Evolutionary conservation across 2,888 invertebrate species (phyloP).

Genomic region (Aleiodes alternator): DNA sequence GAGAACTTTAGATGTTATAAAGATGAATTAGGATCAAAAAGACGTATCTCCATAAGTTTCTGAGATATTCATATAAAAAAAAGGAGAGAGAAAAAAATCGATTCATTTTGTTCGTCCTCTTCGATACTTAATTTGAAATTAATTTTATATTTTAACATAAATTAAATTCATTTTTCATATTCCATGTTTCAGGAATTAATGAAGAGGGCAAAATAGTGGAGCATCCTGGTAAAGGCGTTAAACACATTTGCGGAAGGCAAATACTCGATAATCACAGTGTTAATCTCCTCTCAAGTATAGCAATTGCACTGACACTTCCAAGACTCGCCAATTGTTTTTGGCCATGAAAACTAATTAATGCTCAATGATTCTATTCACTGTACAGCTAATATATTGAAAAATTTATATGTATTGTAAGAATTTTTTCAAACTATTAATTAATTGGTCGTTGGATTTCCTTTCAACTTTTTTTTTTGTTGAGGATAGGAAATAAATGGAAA

Average conservation of each 20-base stretch:
- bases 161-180: too few relatives aligned
- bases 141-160: too few relatives aligned
- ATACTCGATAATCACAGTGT: constrained; percentile 92
- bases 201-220: constrained; percentile 84
- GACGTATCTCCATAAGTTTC: too few relatives aligned
- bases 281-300: constrained; percentile 87
- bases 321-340: constrained; percentile 79
- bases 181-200: constrained; percentile 79
- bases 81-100: too few relatives aligned
- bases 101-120: too few relatives aligned
- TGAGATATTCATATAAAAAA: too few relatives aligned
- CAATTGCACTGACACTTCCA: constrained; percentile 84
- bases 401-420: not conserved
- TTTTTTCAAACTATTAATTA: not conserved
- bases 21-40: too few relatives aligned
- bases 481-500: not conserved
- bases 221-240: constrained; percentile 82
- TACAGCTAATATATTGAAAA: constrained; percentile 1
- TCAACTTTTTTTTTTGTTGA: constrained; percentile 16
- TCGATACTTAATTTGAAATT: too few relatives aligned
- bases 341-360: constrained; percentile 69
- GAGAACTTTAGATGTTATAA: too few relatives aligned
- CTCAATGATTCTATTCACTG: not conserved
- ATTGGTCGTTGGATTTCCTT: not conserved
- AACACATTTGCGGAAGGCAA: constrained; percentile 85